These are phyloP conservation scores for Pomacea maculata DNA, from an alignment of 1,140 invertebrate genomes.

Conservation along the genomic window DNA sequence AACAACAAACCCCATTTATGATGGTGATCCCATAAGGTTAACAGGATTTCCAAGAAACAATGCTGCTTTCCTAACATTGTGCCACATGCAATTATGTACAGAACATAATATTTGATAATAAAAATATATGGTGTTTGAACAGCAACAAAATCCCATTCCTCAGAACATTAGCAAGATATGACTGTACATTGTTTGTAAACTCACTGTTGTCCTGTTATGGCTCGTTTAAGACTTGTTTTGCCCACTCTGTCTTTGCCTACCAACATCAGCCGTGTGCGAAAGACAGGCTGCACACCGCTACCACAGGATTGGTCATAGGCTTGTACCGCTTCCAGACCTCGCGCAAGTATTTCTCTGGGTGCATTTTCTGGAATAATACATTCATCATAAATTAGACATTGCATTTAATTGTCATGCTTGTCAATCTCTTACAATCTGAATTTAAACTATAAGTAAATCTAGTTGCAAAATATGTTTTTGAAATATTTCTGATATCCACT, in stretches of 20 bases:
- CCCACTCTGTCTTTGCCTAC: constrained; percentile 61
- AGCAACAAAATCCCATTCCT: too few relatives aligned
- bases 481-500: too few relatives aligned
- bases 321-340: constrained; percentile 62
- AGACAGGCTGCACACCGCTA: constrained; percentile 59
- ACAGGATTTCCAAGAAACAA: too few relatives aligned
- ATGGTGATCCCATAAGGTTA: too few relatives aligned
- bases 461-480: too few relatives aligned
- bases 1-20: too few relatives aligned
- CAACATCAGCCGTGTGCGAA: constrained; percentile 61
- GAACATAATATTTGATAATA: too few relatives aligned
- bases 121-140: too few relatives aligned
- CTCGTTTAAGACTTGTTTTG: constrained; percentile 60
- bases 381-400: constrained; percentile 20
- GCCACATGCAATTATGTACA: too few relatives aligned
- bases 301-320: constrained; percentile 63
- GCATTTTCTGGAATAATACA: constrained; percentile 56
- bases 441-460: too few relatives aligned
- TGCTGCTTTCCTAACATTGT: too few relatives aligned
- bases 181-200: background rate
- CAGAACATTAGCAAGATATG: too few relatives aligned
- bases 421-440: background rate
- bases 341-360: constrained; percentile 63
- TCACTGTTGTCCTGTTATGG: constrained; percentile 57
- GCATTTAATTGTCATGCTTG: background rate